A percentile compares a stretch with the other conserved stretches of the same genome.
These are phyloP conservation scores for Oryzias melastigma DNA, from an alignment of 2,113 vertebrate genomes.

Conservation along the genomic window DNA sequence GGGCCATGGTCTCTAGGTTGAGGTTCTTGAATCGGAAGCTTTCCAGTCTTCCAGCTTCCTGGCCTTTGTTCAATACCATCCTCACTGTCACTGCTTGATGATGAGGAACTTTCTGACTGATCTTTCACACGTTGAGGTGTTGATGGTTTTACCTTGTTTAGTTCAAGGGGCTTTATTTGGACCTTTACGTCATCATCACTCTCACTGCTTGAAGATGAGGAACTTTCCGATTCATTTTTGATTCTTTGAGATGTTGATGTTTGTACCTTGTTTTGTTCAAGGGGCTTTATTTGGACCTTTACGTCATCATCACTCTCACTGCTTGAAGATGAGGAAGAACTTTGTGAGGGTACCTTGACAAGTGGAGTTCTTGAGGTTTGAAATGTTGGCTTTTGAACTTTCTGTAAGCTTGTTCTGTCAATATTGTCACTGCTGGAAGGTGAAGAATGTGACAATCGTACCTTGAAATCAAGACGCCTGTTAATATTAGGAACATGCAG, in stretches of 20 bases:
- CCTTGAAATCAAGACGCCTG: slow-evolving; percentile 21
- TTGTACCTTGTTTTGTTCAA: neutral
- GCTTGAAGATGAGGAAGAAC: slow-evolving; percentile 16
- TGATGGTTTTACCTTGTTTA: neutral
- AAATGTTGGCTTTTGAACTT: too few species aligned
- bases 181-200: neutral
- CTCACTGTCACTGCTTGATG: slow-evolving; percentile 29
- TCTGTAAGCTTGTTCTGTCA: too few species aligned
- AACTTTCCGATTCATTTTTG: slow-evolving; percentile 1
- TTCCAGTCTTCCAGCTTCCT: neutral
- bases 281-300: neutral
- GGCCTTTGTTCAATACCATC: slow-evolving; percentile 3
- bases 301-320: slow-evolving; percentile 30
- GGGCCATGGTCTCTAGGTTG: neutral
- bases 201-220: slow-evolving; percentile 30
- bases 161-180: neutral
- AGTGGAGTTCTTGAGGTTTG: too few species aligned
- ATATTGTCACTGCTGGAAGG: too few species aligned
- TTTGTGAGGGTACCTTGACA: too few species aligned
- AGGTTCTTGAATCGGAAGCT: neutral
- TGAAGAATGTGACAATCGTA: neutral
- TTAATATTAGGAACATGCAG: neutral
- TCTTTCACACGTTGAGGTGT: slow-evolving; percentile 23
- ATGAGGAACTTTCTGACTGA: neutral
- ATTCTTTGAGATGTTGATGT: neutral